Conservation (phyloP, 2,888 invertebrate species). For the Branchipolynoe longqiensis region DNA sequence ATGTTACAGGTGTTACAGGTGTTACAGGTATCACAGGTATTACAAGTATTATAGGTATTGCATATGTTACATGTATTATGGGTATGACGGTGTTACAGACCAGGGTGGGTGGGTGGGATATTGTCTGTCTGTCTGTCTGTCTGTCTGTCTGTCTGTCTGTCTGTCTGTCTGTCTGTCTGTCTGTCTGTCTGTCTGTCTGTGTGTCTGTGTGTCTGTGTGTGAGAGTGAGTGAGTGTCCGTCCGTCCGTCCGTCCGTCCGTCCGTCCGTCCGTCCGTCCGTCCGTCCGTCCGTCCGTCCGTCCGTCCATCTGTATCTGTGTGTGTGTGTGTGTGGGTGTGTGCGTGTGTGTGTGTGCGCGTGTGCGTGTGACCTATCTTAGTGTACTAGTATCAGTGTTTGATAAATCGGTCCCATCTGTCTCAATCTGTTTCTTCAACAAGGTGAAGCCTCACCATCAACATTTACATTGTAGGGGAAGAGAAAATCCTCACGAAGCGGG, state of each 20-base stretch:
- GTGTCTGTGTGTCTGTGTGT: slow-evolving; percentile 65
- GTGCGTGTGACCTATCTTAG: too few relatives aligned
- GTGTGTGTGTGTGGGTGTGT: too few relatives aligned
- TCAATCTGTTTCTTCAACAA: not conserved
- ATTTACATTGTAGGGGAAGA: too few relatives aligned
- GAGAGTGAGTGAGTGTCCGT: slow-evolving; percentile 64
- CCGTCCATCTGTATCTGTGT: too few relatives aligned
- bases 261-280: slow-evolving; percentile 65
- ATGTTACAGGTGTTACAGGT: too few relatives aligned
- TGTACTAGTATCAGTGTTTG: too few relatives aligned
- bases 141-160: slow-evolving; percentile 64
- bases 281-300: slow-evolving; percentile 61
- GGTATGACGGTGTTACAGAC: not conserved
- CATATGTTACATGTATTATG: not conserved
- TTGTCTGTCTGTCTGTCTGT: slow-evolving; percentile 65
- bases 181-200: slow-evolving; percentile 63
- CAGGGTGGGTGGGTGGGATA: too few relatives aligned
- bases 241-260: slow-evolving; percentile 65
- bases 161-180: slow-evolving; percentile 65
- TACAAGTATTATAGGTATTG: too few relatives aligned
- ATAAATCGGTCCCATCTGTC: not conserved
- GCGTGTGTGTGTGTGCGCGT: too few relatives aligned
- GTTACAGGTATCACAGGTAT: too few relatives aligned
- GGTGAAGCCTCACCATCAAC: not conserved
- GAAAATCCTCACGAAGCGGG: slow-evolving; percentile 44